phyloP scores from a whole-genome alignment of 1,140 invertebrate genomes.

The Heterodera schachtii region DNA sequence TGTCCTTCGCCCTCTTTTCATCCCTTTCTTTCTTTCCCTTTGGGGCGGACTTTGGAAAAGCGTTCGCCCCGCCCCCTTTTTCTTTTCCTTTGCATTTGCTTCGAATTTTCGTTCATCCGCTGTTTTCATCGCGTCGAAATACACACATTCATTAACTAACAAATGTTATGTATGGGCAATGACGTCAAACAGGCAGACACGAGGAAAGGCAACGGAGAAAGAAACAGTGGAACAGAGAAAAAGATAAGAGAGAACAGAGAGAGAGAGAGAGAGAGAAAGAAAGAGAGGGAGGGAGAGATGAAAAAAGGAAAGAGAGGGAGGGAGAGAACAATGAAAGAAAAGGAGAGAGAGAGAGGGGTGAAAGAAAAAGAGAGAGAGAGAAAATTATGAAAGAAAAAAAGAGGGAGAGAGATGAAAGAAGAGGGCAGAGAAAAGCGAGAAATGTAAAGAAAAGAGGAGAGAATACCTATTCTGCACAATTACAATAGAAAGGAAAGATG shows the following conservation, averaged over 20 bases:
- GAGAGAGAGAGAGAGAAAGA: neutral
- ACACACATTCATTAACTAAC: neutral
- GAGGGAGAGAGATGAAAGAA: neutral
- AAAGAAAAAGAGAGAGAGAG: neutral
- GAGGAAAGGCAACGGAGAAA: neutral
- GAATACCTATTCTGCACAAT: too few species aligned
- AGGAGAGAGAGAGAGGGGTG: neutral
- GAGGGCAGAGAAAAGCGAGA: too few species aligned
- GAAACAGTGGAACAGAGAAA: neutral
- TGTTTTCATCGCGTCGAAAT: too few species aligned
- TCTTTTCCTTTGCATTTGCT: neutral
- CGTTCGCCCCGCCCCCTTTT: neutral
- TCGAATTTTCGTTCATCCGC: neutral
- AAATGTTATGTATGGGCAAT: neutral
- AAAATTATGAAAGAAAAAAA: neutral
- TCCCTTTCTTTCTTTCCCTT: neutral
- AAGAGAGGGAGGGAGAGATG: neutral
- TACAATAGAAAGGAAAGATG: too few species aligned
- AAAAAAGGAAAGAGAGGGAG: neutral
- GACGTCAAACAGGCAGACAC: neutral
- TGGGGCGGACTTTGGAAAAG: neutral
- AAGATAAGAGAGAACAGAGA: neutral
- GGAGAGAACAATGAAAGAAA: neutral
- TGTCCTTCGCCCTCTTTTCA: too few species aligned
- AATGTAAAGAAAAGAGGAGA: too few species aligned